Conservation (phyloP, 1,140 invertebrate species). For the Drosophila paulistorum region DNA sequence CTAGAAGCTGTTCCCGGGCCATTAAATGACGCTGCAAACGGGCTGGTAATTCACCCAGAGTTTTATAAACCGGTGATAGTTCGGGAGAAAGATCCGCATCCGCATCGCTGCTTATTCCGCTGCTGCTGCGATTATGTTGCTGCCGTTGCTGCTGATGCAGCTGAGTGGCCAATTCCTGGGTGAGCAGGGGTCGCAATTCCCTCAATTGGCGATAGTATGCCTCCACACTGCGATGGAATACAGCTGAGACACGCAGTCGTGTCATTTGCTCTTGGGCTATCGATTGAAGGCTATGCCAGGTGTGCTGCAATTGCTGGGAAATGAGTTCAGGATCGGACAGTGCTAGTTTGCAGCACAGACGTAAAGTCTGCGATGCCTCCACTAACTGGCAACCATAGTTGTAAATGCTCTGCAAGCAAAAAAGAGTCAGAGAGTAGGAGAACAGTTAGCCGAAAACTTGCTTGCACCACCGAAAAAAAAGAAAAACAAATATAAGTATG, state of each 20-base stretch:
- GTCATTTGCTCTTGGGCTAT: constrained; percentile 91
- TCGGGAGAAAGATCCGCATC: constrained; percentile 54
- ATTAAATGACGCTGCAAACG: constrained; percentile 85
- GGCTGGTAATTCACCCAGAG: constrained; percentile 36
- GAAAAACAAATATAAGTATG: too few relatives aligned
- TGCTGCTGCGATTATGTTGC: constrained; percentile 74
- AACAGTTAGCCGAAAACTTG: constrained; percentile 3
- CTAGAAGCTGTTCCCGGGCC: constrained; percentile 87
- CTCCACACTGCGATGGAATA: constrained; percentile 90
- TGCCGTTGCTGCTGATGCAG: constrained; percentile 60
- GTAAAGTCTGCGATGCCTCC: constrained; percentile 89
- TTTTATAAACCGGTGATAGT: constrained; percentile 34
- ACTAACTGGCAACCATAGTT: constrained; percentile 91
- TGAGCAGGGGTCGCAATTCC: constrained; percentile 85
- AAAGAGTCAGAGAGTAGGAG: background rate
- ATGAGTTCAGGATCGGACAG: constrained; percentile 73
- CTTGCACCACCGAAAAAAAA: background rate
- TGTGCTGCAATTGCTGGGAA: constrained; percentile 85
- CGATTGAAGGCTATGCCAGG: constrained; percentile 88
- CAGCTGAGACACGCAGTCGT: constrained; percentile 89
- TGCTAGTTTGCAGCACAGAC: constrained; percentile 88
- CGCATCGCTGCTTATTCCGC: constrained; percentile 76
- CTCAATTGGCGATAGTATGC: constrained; percentile 86
- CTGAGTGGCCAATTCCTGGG: constrained; percentile 73
- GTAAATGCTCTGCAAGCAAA: constrained; percentile 87